Conservation (phyloP, 2,888 invertebrate species). For the Philopedon plagiatum region DNA sequence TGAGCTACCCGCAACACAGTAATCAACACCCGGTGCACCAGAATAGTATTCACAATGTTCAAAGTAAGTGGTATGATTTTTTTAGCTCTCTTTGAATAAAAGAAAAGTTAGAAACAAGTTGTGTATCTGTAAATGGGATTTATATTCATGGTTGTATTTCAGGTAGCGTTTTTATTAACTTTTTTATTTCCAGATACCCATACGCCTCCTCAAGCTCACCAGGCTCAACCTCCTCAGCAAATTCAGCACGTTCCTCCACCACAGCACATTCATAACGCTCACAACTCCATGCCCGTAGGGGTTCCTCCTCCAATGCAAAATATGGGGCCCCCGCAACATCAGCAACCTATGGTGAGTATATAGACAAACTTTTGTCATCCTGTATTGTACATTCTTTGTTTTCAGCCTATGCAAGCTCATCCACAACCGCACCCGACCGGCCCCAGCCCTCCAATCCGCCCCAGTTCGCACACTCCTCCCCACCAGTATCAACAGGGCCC, state of each 20-base stretch:
- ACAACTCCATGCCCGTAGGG: constrained; percentile 30
- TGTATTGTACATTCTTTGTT: background rate
- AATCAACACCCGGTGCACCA: constrained; percentile 56
- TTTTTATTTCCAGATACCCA: constrained; percentile 1
- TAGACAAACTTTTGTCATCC: background rate
- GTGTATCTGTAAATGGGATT: too few species aligned
- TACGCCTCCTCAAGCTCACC: constrained; percentile 10
- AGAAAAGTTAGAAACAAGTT: too few species aligned
- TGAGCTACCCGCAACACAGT: constrained; percentile 51
- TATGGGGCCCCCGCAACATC: constrained; percentile 35
- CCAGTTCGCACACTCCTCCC: constrained; percentile 60
- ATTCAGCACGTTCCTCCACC: constrained; percentile 28
- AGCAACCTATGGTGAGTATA: constrained; percentile 37
- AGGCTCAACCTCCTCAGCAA: constrained; percentile 17
- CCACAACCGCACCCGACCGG: constrained; percentile 31
- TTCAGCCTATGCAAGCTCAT: constrained; percentile 26
- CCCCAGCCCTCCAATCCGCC: constrained; percentile 42
- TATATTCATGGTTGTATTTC: too few species aligned
- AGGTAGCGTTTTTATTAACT: background rate
- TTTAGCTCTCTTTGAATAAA: too few species aligned
- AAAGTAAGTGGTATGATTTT: constrained; percentile 49
- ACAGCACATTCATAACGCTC: constrained; percentile 27
- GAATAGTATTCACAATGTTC: constrained; percentile 54
- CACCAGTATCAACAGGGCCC: constrained; percentile 63
- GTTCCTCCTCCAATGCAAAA: constrained; percentile 31